Evolutionary conservation across 2,797 vertebrate genomes (phyloP).

Genomic region (Dallia pectoralis): DNA sequence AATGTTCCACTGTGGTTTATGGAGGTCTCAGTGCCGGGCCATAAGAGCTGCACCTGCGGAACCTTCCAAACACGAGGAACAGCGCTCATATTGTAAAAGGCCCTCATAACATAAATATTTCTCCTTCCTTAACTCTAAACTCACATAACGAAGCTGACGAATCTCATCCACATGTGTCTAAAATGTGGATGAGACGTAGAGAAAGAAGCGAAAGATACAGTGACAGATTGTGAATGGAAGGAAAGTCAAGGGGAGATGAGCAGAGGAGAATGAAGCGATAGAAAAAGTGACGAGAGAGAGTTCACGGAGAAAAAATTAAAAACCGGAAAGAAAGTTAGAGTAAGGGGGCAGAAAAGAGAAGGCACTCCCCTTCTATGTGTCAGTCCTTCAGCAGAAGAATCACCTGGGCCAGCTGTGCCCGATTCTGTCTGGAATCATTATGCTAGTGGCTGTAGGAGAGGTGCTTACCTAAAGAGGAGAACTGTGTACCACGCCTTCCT

Average conservation of each 20-base stretch:
- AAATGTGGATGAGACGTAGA: conserved; percentile 29
- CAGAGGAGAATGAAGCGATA: not conserved
- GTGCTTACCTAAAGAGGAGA: conserved; percentile 60
- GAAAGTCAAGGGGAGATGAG: not conserved
- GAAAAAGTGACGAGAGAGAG: not conserved
- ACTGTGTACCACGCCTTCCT: conserved; percentile 53
- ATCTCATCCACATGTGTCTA: conserved; percentile 81
- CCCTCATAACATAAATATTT: conserved; percentile 82
- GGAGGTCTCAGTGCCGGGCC: conserved; percentile 79
- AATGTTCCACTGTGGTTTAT: conserved; percentile 80
- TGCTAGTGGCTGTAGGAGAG: conserved; percentile 55
- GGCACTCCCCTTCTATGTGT: conserved; percentile 32
- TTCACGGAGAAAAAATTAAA: not conserved
- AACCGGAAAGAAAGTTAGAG: not conserved
- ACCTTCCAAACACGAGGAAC: conserved; percentile 85
- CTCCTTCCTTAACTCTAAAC: conserved; percentile 76
- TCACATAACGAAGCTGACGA: conserved; percentile 76
- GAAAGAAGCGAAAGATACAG: conserved; percentile 1
- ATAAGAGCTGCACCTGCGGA: conserved; percentile 84
- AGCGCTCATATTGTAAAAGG: conserved; percentile 83
- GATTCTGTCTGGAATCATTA: conserved; percentile 65
- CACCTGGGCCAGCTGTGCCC: conserved; percentile 49
- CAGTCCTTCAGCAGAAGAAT: conserved; percentile 51
- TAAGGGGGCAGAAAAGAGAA: not conserved
- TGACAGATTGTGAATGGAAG: conserved; percentile 2